A percentile compares a stretch with the other conserved stretches of the same genome.
Conservation (phyloP, 2,888 invertebrate genomes). For the Sinelater perroti region DNA sequence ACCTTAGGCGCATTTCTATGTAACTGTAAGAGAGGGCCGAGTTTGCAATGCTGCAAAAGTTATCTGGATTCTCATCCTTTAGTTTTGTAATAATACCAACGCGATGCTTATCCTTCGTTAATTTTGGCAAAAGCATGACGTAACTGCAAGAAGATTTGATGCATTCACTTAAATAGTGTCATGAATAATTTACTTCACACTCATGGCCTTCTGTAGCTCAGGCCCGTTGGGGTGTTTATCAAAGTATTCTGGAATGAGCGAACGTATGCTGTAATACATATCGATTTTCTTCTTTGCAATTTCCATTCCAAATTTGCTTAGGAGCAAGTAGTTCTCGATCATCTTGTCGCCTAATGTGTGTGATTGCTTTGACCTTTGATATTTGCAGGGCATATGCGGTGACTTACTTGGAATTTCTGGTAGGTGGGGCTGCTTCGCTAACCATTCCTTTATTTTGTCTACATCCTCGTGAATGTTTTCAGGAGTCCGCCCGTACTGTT, state of each 20-base stretch:
- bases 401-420: slow-evolving; percentile 70
- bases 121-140: slow-evolving; percentile 61
- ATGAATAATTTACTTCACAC: slow-evolving; percentile 55
- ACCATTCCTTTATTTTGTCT: slow-evolving; percentile 72
- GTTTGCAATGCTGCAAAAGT: slow-evolving; percentile 55
- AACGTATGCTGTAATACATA: slow-evolving; percentile 87
- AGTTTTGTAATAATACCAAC: slow-evolving; percentile 60
- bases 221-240: not conserved
- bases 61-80: slow-evolving; percentile 52
- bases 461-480: slow-evolving; percentile 59
- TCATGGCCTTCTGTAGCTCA: slow-evolving; percentile 69
- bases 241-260: slow-evolving; percentile 76
- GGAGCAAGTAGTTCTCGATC: slow-evolving; percentile 22
- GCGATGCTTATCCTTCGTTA: slow-evolving; percentile 60
- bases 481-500: slow-evolving; percentile 8
- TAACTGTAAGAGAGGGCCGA: slow-evolving; percentile 61
- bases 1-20: slow-evolving; percentile 60
- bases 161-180: not conserved
- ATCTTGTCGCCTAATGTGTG: slow-evolving; percentile 14
- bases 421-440: slow-evolving; percentile 72
- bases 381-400: too few relatives aligned
- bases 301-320: slow-evolving; percentile 82
- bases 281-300: slow-evolving; percentile 85
- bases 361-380: too few relatives aligned
- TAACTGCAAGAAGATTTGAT: slow-evolving; percentile 51